A percentile compares a stretch with the other conserved stretches of the same genome.
phyloP scores from a whole-genome alignment of 2,113 vertebrate species.

The Manacus vitellinus region DNA sequence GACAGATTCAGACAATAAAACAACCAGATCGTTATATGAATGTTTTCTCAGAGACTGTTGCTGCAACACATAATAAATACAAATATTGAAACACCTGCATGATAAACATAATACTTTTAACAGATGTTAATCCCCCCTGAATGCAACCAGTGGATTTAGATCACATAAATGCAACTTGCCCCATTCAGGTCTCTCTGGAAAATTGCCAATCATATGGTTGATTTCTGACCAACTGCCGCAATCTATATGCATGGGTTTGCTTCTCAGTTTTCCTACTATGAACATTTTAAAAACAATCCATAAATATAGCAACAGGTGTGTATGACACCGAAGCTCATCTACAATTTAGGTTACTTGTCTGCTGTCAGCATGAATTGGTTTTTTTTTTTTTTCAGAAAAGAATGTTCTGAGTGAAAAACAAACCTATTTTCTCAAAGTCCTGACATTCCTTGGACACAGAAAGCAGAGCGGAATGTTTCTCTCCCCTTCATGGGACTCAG shows the following conservation, averaged over 20 bases:
- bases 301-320: not conserved
- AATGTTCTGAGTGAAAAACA: not conserved
- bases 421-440: not conserved
- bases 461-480: not conserved
- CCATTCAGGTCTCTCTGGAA: conserved; percentile 67
- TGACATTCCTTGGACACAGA: not conserved
- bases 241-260: not conserved
- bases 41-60: conserved; percentile 82
- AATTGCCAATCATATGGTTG: conserved; percentile 53
- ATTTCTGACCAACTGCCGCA: conserved; percentile 37
- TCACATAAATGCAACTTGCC: conserved; percentile 69
- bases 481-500: not conserved
- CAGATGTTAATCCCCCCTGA: conserved; percentile 81
- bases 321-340: not conserved
- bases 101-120: conserved; percentile 80
- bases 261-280: not conserved
- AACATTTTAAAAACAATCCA: not conserved
- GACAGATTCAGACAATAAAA: conserved; percentile 86
- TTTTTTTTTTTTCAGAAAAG: not conserved
- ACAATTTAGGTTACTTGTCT: not conserved
- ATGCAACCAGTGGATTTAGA: conserved; percentile 71
- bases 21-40: conserved; percentile 79
- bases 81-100: conserved; percentile 85
- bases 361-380: not conserved
- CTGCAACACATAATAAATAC: conserved; percentile 82